Base-by-base conservation (phyloP, 2,113 vertebrate genomes). In the Entomyzon cyanotis region DNA sequence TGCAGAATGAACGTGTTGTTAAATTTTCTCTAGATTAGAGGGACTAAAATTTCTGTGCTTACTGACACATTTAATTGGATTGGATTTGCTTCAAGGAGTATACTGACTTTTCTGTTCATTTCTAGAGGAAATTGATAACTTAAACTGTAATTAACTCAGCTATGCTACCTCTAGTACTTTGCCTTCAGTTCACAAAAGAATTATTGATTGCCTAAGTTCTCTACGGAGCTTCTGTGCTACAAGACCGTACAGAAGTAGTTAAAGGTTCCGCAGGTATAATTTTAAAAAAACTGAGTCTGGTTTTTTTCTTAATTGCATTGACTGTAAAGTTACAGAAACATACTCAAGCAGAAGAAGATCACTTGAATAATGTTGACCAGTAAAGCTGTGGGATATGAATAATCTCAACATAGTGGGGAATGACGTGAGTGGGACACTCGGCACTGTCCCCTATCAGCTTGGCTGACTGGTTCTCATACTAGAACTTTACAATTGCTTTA, bases 391-490 rank as follows among this genome's bases (percentile, higher is more conserved):
- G 27, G 27, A 13, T 47, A 39, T 3, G 24, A 75, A 19, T 84
- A 53, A 81, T 56, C 17, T 37, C 41, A 9, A 1, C 64, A 3
- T 77, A 50, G 70, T 46, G 58, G 31, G 23, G 63, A 46, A 13
- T 1, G 1, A 7, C 0, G 0, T 1, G 10, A 44, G 20, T 5
- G 22, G 64, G 59, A 30, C 11, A 1, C n/a, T 52, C 2, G 0
- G 8, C 18, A 9, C 10, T 49, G 25, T 75, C 52, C 62, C 0
- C 0, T 60, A 1, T 58, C 35, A 28, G 42, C 35, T 81, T 71
- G 74, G 27, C 39, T 81, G 49, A 67, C 27, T 41, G 27, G 12
- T 20, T 56, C 52, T 69, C 16, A 3, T 17, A 1, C 50, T 42
- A 20, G 23, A 85, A 24, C 24, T 39, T 39, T 39, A 39, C 19